Base-by-base conservation (phyloP, 30 jellyfish, hydroid and myxozoan genomes). In the Aurelia coerulea region DNA sequence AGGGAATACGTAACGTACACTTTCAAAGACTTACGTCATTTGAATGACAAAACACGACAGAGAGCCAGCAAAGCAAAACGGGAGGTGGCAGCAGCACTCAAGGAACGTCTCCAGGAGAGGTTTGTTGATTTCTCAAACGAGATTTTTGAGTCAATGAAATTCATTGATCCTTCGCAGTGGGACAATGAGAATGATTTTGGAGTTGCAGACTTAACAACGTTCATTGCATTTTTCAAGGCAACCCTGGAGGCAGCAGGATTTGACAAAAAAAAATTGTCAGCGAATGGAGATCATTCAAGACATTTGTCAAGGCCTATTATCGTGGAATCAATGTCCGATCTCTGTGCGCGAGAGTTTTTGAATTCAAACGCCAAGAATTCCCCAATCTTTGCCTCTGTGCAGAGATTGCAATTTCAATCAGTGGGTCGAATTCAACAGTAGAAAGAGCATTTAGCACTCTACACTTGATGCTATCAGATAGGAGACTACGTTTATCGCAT, bases 361-460 rank as follows among this genome's bases (percentile, higher is more conserved):
- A 15, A 50, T 42, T 10, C 56, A 46, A 7, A 52, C 50, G 78
- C 50, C 19, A 17, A 31, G 87, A 76, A 51, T 76, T 76, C 42
- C 82, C 87, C 3, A 76, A 76, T 68, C 46, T 80, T 17, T 62
- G 90, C 81, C 42, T 65, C 73, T 50, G 35, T 32, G 76, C 76
- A 59, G 88, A 77, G 35, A 49, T 77, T n/a, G 2, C 52, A 14
- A 62, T 77, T 51, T 49, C 64, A 54, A 77, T 77, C 4, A 62
- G 79, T 49, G 90, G 83, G 11, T 80, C 90, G 8, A 80, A 80
- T 41, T 80, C 83, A 4, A 41, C 81, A 17, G 90, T 80, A 13
- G 85, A 80, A 32, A 64, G 83, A 80, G 83, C 90, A 50, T 80
- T 80, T 67, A 66, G 90, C 67, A 33, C 23, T 14, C 31, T 80